Evolutionary conservation across 1,140 invertebrate genomes (phyloP), one percentile per base, ranked within the genome.

Genomic region (Atta texana): DNA sequence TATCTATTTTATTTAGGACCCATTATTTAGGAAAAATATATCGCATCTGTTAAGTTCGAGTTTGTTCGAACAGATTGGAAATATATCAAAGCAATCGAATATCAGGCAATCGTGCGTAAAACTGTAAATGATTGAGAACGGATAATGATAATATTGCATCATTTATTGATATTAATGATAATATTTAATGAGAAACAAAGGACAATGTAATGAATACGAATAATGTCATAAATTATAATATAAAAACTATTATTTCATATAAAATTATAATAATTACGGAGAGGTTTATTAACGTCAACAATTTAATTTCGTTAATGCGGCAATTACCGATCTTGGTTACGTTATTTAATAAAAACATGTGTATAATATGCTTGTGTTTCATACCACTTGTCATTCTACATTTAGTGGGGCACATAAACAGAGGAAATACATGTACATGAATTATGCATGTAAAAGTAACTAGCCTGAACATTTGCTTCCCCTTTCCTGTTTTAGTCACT

Each of bases 161-260:
- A 44, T 71, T 57, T 24, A 53, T 34, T 44, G 49, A 71, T 24
- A 55, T 71, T 55, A 49, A 66, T 55, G 2, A 14, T n/a, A 66
- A 71, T 55, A 71, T 81, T 81, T 71, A 69, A 81, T 21, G 34
- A 80, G 49, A 55, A 80, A 71, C 51, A 55, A 55, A 71, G n/a
- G 31, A 31, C 61, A 51, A 31, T 78, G 44, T 69, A 81, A 81
- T 71, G 31, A 81, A 69, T 49, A 39, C 49, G 8, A 24, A 34
- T 80, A 80, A 69, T 71, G 77, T 55, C 16, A 34, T 21, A 51
- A 69, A 69, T 80, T 21, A 44, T 24, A 81, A 57, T 53, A 69
- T 53, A 69, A 69, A 81, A 81, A 71, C 21, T 71, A 49, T 71
- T 55, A 71, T 81, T 81, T 44, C 31, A 8, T 39, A 24, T 71